Base-by-base conservation (phyloP, 2,113 vertebrate species). In the Sebastes fasciatus region DNA sequence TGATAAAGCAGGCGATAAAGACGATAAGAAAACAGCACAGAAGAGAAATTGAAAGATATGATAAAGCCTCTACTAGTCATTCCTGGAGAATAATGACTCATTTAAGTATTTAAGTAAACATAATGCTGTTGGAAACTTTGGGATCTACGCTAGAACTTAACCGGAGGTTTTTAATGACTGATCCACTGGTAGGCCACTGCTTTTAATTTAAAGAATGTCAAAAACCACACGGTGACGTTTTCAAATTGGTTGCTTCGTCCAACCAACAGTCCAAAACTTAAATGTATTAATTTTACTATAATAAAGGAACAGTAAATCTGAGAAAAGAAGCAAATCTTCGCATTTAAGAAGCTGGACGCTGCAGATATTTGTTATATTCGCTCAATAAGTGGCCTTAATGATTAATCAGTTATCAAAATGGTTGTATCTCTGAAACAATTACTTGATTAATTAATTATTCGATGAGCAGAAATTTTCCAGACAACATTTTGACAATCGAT, bases 1-100 rank as follows among this genome's bases (percentile, higher is more conserved):
- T 89, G 90, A 94, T 91, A 86, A 91, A 86, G 86, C 74, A 54
- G 26, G 46, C 55, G 45, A 79, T 66, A 51, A 79, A 54, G 26
- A 67, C 26, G 57, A 69, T 49, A 49, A 13, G 10, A 61, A 82
- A 26, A 26, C 26, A 26, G 26, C 26, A 26, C 26, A 26, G 26
- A 26, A 26, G 26, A 26, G 26, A 26, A 26, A 26, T 26, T 63
- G 0, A 58, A 26, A 58, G 5, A 21, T 0, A 26, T 10, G 43
- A 71, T 21, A 68, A 26, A 26, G 26, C 26, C 26, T 26, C 26
- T 26, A 48, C 42, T 5, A 26, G 17, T 66, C 49, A 12, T 21
- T 42, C 13, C 48, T 43, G 21, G 8, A 72, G 5, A 60, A 40
- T 40, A 40, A 19, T 40, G 21, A 61, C 26, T 46, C 0, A 17